Percentiles rank a stretch among this genome's conserved stretches.
Evolutionary conservation across 2,888 invertebrate species (phyloP).

Genomic region (Alitta virens): DNA sequence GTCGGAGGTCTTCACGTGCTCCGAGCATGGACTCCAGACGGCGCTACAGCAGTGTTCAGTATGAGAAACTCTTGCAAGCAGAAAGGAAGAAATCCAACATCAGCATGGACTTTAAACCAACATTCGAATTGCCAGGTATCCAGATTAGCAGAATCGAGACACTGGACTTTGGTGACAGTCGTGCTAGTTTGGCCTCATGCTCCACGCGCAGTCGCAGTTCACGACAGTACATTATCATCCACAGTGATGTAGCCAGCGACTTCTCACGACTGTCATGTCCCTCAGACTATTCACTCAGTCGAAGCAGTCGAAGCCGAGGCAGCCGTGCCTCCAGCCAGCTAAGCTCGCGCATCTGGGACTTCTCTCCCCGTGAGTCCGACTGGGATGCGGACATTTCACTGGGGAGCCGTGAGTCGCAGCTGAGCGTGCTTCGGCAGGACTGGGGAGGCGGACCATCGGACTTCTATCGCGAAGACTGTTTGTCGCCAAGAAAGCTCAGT

Average conservation of each 20-base stretch:
- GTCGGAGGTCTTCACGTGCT: slow-evolving; percentile 21
- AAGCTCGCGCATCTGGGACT: slow-evolving; percentile 31
- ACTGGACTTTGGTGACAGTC: slow-evolving; percentile 25
- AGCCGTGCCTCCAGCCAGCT: slow-evolving; percentile 31
- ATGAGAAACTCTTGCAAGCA: slow-evolving; percentile 13
- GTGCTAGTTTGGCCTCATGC: slow-evolving; percentile 15
- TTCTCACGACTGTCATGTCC: slow-evolving; percentile 30
- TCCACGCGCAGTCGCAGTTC: slow-evolving; percentile 14
- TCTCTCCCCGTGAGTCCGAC: slow-evolving; percentile 32
- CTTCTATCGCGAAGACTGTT: slow-evolving; percentile 17
- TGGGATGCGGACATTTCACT: slow-evolving; percentile 33
- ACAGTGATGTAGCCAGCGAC: slow-evolving; percentile 29
- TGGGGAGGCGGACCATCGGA: slow-evolving; percentile 28
- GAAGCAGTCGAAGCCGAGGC: slow-evolving; percentile 26
- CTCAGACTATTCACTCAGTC: slow-evolving; percentile 29
- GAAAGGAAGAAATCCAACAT: slow-evolving; percentile 14
- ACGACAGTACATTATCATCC: slow-evolving; percentile 15
- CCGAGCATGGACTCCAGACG: slow-evolving; percentile 20
- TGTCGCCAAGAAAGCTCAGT: slow-evolving; percentile 24
- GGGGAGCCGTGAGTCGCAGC: slow-evolving; percentile 29
- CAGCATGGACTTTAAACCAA: slow-evolving; percentile 8
- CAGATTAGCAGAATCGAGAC: slow-evolving; percentile 33
- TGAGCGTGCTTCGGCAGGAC: slow-evolving; percentile 28
- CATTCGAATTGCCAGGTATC: slow-evolving; percentile 28
- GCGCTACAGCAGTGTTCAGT: slow-evolving; percentile 20